Base-by-base conservation (phyloP, 2,797 vertebrate species). In the Triplophysa yarkandensis region DNA sequence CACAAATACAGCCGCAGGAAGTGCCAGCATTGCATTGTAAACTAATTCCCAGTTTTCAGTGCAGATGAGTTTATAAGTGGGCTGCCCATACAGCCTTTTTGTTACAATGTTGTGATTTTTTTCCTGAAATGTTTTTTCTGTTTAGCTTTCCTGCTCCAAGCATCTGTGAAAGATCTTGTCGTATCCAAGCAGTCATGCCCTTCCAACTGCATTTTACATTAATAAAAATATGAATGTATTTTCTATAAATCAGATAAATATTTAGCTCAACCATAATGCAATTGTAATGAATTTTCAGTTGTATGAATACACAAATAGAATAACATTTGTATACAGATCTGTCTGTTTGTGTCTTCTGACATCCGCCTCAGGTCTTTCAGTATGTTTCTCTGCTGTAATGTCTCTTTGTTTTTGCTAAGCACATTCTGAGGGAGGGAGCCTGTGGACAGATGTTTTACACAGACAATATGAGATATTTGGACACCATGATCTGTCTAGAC, bases 21-120 rank as follows among this genome's bases (percentile, higher is more conserved):
- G 77, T 80, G 81, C 81, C 78, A 75, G 85, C 60, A 79, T 60
- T 69, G 60, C 55, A 74, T 82, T 84, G 82, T 84, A 88, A 88
- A 84, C 85, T 77, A 82, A 83, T 76, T 79, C 55, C 79, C 74
- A 71, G 80, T 89, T 87, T 87, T 87, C 80, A 61, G 77, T 76
- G 83, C 89, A 86, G 88, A 68, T 27, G 6, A 16, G 71, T 85
- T 86, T 82, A 90, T 88, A 87, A 77, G 80, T 65, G 74, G 78
- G 79, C 85, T 16, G 30, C 32, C 28, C 10, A 43, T 10, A 2
- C n/a, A 48, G 44, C 68, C 58, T 36, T 30, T 34, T 50, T 78
- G 3, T 44, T 28, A 65, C 17, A 48, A 44, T 66, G n/a, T 82
- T 25, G n/a, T 32, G 39, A 58, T 58, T 48, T 43, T 44, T 52